Evolutionary conservation across 2,888 invertebrate genomes (phyloP), one percentile per base, ranked within the genome.

Genomic region (Drosophila peninsularis): DNA sequence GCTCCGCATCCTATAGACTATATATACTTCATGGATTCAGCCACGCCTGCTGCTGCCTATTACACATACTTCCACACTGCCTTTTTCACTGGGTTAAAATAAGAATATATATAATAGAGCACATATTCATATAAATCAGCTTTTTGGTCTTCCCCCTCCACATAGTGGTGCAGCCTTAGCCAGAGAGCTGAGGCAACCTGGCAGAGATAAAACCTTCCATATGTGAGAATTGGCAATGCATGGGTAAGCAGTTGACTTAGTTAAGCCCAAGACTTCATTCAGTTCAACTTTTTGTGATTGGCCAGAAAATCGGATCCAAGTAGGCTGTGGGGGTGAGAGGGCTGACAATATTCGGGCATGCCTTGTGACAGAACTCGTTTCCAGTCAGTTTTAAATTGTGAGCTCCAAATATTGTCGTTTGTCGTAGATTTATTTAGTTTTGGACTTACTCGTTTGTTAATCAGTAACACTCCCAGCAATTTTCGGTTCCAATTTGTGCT

Each of bases 401-500:
- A 53, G 19, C 30, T 30, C 3, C 19, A 32, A 41, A 54, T 41
- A 41, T 19, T 32, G 30, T 19, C 7, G 30, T 39, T 9, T 9
- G 32, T 14, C 3, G 10, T 30, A 19, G 30, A 54, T 19, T 36
- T 45, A 7, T 45, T 56, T 36, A 24, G 36, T 34, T 45, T 56
- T 56, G 27, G 56, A 34, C 36, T 17, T 27, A 13, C 21, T n/a
- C 19, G 19, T 13, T 60, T 55, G 56, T 41, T 41, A 19, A 19
- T 39, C n/a, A 39, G 19, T 19, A 17, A 27, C 7, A 19, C 27
- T 27, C 24, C 10, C 39, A 32, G 21, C 55, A 36, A 17, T 30
- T 30, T 58, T 58, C 39, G 39, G 37, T 30, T 2, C 21, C n/a
- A 21, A n/a, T 54, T 39, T 13, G 30, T 30, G 36, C 30, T 36